Conservation (phyloP, 1,140 invertebrate genomes). For the Callitettix versicolor region DNA sequence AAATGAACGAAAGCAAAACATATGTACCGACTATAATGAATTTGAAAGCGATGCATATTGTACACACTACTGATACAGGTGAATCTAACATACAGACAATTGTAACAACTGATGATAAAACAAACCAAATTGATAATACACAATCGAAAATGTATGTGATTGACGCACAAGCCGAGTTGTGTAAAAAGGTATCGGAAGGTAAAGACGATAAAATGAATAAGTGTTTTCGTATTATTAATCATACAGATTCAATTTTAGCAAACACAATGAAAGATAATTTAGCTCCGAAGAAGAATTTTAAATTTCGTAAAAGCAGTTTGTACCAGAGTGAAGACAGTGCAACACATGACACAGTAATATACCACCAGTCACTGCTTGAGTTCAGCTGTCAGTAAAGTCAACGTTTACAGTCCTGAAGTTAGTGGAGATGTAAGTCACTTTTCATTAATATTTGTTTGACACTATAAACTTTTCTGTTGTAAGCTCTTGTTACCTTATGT, state of each 20-base stretch:
- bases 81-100: not conserved
- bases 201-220: not conserved
- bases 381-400: no score
- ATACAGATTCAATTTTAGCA: not conserved
- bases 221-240: conserved; percentile 6
- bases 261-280: no score
- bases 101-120: not conserved
- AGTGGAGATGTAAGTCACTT: no score
- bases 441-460: no score
- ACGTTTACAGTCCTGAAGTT: no score
- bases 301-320: no score
- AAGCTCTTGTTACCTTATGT: no score
- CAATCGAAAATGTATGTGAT: not conserved
- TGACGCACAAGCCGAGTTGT: not conserved
- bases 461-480: no score
- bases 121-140: not conserved
- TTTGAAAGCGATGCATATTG: conserved; percentile 5
- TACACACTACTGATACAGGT: not conserved
- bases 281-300: no score
- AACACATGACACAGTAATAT: no score
- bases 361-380: no score
- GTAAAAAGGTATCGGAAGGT: not conserved
- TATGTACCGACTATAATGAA: conserved; percentile 11
- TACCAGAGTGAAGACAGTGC: no score
- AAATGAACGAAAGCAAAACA: not conserved